These are phyloP conservation scores for Tapirus indicus DNA, from an alignment of 2,797 vertebrate genomes.

Conservation along the genomic window DNA sequence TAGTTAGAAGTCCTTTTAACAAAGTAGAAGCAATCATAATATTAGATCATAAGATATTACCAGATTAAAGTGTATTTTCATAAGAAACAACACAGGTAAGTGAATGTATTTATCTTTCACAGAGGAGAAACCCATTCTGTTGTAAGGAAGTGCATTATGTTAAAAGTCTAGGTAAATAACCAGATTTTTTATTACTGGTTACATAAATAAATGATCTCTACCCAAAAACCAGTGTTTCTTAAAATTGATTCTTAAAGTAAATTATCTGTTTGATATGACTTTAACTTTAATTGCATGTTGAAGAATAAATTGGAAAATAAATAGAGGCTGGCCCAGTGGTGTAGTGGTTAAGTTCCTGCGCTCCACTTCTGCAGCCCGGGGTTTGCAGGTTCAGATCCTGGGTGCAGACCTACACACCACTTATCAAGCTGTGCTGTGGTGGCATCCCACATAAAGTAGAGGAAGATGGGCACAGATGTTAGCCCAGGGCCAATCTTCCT, in stretches of 20 bases:
- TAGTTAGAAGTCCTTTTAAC: conserved; percentile 56
- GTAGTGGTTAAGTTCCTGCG: no score
- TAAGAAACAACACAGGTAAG: conserved; percentile 70
- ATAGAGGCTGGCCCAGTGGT: background rate
- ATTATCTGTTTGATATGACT: background rate
- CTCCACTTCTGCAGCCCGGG: no score
- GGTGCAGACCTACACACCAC: no score
- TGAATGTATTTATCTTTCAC: background rate
- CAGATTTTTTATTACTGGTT: background rate
- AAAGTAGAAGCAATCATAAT: conserved; percentile 33
- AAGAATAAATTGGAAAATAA: background rate
- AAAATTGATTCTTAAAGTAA: background rate
- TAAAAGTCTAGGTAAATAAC: background rate
- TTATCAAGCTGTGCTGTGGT: no score
- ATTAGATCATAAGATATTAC: conserved; percentile 55
- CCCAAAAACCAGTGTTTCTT: background rate
- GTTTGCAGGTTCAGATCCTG: no score
- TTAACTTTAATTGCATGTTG: background rate
- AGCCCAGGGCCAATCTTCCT: no score
- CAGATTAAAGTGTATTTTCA: conserved; percentile 77
- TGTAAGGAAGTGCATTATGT: background rate
- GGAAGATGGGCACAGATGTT: no score
- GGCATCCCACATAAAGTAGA: no score
- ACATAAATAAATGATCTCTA: background rate
- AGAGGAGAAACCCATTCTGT: background rate